Evolutionary conservation across 2,113 vertebrate species (phyloP).

Genomic region (Spea multiplicata): DNA sequence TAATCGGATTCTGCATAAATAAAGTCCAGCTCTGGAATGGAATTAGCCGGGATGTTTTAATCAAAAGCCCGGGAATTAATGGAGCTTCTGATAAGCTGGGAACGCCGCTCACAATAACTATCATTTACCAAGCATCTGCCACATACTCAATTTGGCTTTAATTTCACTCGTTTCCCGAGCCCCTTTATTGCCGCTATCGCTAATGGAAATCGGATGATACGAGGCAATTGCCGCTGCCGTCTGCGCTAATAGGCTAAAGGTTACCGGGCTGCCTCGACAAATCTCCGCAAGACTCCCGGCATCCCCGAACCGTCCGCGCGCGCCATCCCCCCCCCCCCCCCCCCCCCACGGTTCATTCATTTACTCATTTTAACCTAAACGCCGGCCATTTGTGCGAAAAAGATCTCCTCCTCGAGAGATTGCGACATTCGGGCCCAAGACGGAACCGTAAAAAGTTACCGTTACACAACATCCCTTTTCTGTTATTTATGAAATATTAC

Average conservation of each 20-base stretch:
- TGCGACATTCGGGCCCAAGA: no score
- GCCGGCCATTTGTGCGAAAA: neutral
- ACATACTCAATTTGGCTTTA: constrained; percentile 81
- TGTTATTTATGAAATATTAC: no score
- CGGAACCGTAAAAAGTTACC: no score
- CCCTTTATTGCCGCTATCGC: constrained; percentile 60
- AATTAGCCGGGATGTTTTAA: constrained; percentile 61
- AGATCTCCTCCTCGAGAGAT: no score
- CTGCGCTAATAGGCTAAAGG: constrained; percentile 16
- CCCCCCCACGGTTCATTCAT: neutral
- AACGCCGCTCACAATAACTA: constrained; percentile 60
- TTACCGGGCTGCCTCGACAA: neutral
- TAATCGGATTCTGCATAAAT: constrained; percentile 70
- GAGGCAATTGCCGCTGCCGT: neutral
- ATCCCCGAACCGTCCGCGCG: neutral
- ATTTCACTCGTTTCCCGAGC: constrained; percentile 63
- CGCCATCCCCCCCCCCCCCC: no score
- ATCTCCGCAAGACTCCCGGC: neutral
- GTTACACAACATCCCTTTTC: no score
- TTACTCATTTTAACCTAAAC: neutral
- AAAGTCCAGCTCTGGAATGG: constrained; percentile 49
- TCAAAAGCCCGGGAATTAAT: constrained; percentile 68
- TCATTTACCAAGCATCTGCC: constrained; percentile 77
- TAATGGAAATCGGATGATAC: constrained; percentile 66
- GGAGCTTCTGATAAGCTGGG: constrained; percentile 57